phyloP scores from a whole-genome alignment of 2,113 vertebrate genomes.

The Syrrhaptes paradoxus region DNA sequence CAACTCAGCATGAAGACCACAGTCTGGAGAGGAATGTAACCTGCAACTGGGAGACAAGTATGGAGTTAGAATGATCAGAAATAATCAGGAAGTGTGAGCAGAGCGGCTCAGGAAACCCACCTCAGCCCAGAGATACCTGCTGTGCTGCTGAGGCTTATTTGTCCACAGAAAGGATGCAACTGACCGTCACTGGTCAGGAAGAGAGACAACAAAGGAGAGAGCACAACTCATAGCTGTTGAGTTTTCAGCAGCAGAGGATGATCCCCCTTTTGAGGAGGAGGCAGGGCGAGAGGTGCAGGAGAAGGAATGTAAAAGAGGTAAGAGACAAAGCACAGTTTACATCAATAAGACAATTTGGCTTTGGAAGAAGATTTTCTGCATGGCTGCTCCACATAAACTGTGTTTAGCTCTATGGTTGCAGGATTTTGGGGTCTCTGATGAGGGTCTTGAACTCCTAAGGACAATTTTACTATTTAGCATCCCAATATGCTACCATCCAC shows the following conservation, averaged over 20 bases:
- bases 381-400: neutral
- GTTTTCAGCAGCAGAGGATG: neutral
- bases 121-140: fast-evolving
- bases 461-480: neutral
- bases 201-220: neutral
- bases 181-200: neutral
- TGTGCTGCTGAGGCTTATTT: neutral
- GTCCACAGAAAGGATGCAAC: neutral
- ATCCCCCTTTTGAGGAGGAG: neutral
- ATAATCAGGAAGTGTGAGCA: fast-evolving
- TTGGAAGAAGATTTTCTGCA: conserved; percentile 22
- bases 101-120: neutral
- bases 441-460: neutral
- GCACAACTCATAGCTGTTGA: neutral
- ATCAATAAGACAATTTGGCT: neutral
- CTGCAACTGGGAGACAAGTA: neutral
- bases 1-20: neutral
- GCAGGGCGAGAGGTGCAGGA: neutral
- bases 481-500: neutral
- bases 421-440: neutral
- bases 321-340: neutral
- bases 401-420: neutral
- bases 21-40: neutral
- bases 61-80: fast-evolving
- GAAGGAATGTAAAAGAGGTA: neutral